phyloP scores from a whole-genome alignment of 2,113 vertebrate species.

The Pardalotus punctatus region DNA sequence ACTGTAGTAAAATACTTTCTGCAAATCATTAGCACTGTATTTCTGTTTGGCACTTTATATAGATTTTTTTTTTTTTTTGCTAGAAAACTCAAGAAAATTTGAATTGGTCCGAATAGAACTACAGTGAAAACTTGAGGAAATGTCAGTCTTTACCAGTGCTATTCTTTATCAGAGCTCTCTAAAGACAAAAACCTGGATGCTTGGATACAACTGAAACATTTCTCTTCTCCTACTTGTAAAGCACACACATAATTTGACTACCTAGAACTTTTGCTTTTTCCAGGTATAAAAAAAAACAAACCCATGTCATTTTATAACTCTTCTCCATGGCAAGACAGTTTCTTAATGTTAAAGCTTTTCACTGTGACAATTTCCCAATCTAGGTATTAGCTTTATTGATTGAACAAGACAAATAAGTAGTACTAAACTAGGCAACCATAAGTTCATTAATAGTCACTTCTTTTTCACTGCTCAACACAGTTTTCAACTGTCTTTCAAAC shows the following conservation, averaged over 20 bases:
- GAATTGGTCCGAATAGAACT: neutral
- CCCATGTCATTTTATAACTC: neutral
- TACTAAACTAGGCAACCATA: neutral
- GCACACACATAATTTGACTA: neutral
- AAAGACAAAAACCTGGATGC: neutral
- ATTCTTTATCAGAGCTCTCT: neutral
- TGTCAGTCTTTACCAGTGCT: neutral
- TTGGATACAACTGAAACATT: neutral
- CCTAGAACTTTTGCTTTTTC: neutral
- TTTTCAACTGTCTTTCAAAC: constrained; percentile 12
- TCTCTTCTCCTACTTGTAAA: neutral
- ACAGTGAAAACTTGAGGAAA: neutral
- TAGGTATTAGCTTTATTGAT: neutral
- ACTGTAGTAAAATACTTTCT: neutral
- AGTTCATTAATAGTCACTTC: neutral
- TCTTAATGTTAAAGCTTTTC: neutral
- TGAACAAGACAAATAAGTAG: neutral
- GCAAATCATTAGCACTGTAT: neutral
- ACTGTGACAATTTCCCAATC: neutral
- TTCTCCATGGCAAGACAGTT: neutral
- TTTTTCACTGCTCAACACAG: neutral
- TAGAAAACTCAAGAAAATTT: neutral
- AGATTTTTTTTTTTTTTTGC: neutral
- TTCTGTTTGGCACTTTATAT: neutral
- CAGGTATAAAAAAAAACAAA: neutral